Conservation (phyloP, 2,113 vertebrate genomes). For the Syrrhaptes paradoxus region DNA sequence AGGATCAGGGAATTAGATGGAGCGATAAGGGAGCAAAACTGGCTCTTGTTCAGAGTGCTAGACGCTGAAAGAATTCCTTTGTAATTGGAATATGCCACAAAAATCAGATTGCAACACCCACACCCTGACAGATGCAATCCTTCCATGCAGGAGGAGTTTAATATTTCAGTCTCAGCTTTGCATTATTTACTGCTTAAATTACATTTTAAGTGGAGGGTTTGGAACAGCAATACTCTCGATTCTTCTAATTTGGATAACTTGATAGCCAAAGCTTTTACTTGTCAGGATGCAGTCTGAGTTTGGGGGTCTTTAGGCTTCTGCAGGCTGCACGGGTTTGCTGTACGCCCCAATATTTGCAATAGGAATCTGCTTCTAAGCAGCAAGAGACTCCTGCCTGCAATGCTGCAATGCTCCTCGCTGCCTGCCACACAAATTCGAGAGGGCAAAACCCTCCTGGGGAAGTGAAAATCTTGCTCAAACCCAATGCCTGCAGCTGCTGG, state of each 20-base stretch:
- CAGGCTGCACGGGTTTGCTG: accelerated
- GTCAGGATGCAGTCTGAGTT: not conserved
- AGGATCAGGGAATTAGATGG: constrained; percentile 55
- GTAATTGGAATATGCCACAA: not conserved
- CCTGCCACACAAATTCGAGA: accelerated
- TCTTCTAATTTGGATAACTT: not conserved
- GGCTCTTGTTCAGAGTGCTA: not conserved
- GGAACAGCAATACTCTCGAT: not conserved
- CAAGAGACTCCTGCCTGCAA: not conserved
- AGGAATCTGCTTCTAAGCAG: accelerated
- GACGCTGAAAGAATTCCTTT: constrained; percentile 64
- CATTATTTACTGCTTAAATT: not conserved
- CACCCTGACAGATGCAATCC: constrained; percentile 5
- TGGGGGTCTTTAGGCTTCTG: not conserved
- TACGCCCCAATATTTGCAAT: not conserved
- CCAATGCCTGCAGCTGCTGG: not conserved
- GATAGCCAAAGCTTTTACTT: not conserved
- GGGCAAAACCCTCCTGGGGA: not conserved
- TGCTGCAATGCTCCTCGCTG: not conserved
- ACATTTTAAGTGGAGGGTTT: not conserved
- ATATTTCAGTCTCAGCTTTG: not conserved
- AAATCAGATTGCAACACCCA: constrained; percentile 37
- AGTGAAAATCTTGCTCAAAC: not conserved
- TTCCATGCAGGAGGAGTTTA: not conserved
- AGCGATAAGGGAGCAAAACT: constrained; percentile 3